These are phyloP conservation scores for Leuctra nigra DNA, from an alignment of 2,888 invertebrate species.

Conservation along the genomic window DNA sequence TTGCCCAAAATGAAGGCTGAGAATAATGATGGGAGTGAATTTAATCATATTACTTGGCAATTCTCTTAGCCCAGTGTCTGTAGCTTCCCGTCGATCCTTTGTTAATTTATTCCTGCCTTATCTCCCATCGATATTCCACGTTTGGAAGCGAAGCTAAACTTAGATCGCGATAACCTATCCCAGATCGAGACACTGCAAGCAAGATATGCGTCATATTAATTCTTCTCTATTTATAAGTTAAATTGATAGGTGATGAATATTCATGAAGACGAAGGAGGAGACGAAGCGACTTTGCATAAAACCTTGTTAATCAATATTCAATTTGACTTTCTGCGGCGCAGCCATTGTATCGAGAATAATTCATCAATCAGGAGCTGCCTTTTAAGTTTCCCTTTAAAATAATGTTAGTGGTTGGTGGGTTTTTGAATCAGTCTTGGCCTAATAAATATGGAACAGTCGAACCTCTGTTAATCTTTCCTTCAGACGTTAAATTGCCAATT, in stretches of 20 bases:
- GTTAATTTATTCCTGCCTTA: too few relatives aligned
- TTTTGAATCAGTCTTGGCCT: neutral
- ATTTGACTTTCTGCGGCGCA: slow-evolving; percentile 12
- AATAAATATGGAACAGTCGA: slow-evolving; percentile 13
- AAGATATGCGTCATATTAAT: neutral
- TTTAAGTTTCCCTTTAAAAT: neutral
- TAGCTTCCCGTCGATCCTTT: too few relatives aligned
- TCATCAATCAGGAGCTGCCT: slow-evolving; percentile 13
- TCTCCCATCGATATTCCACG: too few relatives aligned
- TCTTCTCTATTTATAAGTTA: neutral
- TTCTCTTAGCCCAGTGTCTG: too few relatives aligned
- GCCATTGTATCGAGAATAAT: slow-evolving; percentile 3
- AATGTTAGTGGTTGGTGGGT: neutral
- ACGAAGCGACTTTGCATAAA: neutral
- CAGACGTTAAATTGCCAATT: slow-evolving; percentile 12
- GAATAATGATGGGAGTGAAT: too few relatives aligned
- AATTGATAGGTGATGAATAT: slow-evolving; percentile 9
- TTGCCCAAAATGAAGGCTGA: too few relatives aligned
- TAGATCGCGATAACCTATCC: too few relatives aligned
- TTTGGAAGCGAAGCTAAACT: too few relatives aligned
- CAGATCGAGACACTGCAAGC: neutral
- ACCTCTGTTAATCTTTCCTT: slow-evolving; percentile 14
- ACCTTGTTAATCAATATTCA: slow-evolving; percentile 17
- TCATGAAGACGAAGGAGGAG: neutral
- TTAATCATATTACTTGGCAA: too few relatives aligned